Base-by-base conservation (phyloP, 2,113 vertebrate genomes). In the Tragulus kanchil region DNA sequence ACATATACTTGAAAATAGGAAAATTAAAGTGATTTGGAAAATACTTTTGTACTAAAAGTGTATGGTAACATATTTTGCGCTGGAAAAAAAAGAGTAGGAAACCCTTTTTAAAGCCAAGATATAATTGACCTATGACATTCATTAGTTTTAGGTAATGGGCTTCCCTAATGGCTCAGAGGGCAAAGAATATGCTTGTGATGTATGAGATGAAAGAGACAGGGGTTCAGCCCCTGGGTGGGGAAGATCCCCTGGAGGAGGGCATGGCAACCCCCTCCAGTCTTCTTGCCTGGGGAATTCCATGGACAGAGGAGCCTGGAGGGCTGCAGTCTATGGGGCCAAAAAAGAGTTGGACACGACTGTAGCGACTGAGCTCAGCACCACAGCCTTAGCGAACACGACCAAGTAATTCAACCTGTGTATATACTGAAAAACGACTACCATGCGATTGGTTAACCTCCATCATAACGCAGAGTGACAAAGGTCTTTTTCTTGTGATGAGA, bases 1-100 rank as follows among this genome's bases (percentile, higher is more conserved):
- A 82, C 81, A 59, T 75, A 50, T 45, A 45, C 26, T 85, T 95
- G 83, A 92, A 88, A 95, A 90, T 92, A 84, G 86, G 62, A 78
- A 85, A 86, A 90, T 1, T 1, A 88, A 96, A 64, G 17, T 62
- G 69, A 77, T 28, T 95, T 96, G 95, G 58, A 75, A 73, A 94
- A 89, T 31, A 81, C 21, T 61, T 8, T 61, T 61, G 21, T 25
- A 25, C 59, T 61, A 23, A 23, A 25, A 61, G 59, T 61, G 23
- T 61, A 61, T 23, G 23, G 59, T 61, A 61, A 25, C 59, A 61
- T 61, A 59, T 17, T 59, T 59, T 61, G 59, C 7, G 36, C 36
- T 61, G 23, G 59, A 9, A 61, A 61, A 25, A 61, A 61, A 61
- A 36, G 59, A 23, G 59, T 25, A 23, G 59, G 59, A 8, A 61